Conservation (phyloP, 2,888 invertebrate species). For the Caenorhabditis imperialis region DNA sequence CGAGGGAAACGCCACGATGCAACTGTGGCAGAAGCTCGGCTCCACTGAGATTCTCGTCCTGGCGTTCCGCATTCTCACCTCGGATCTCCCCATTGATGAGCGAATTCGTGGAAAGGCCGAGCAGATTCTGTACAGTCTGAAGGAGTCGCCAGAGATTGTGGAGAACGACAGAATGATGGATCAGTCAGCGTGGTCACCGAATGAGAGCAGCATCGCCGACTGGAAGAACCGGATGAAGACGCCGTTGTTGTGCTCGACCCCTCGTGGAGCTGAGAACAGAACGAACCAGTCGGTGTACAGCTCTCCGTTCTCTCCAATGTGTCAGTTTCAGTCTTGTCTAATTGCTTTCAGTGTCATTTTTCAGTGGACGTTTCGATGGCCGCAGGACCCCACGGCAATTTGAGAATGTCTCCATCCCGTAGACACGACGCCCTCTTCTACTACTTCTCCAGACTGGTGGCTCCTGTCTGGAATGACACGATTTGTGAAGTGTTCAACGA, state of each 20-base stretch:
- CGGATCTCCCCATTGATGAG: constrained; percentile 51
- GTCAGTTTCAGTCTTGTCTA: constrained; percentile 17
- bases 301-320: constrained; percentile 52
- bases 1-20: constrained; percentile 84
- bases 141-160: constrained; percentile 54
- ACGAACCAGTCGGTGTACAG: constrained; percentile 5
- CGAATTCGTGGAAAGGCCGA: constrained; percentile 57
- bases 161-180: constrained; percentile 32
- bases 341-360: constrained; percentile 5
- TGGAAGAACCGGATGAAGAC: constrained; percentile 61
- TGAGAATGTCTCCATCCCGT: constrained; percentile 82
- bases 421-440: constrained; percentile 95
- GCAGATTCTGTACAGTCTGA: constrained; percentile 53
- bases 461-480: constrained; percentile 86
- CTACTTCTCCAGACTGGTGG: constrained; percentile 89
- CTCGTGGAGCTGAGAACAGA: constrained; percentile 29
- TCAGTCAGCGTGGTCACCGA: constrained; percentile 57
- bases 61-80: constrained; percentile 52
- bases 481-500: constrained; percentile 50
- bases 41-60: constrained; percentile 64
- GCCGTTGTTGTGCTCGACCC: constrained; percentile 65
- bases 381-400: constrained; percentile 14
- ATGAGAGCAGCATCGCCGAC: constrained; percentile 65
- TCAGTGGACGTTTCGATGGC: constrained; percentile 38
- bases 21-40: constrained; percentile 83